Evolutionary conservation across 1,140 invertebrate species (phyloP).

Genomic region (Aphaenogaster floridana): DNA sequence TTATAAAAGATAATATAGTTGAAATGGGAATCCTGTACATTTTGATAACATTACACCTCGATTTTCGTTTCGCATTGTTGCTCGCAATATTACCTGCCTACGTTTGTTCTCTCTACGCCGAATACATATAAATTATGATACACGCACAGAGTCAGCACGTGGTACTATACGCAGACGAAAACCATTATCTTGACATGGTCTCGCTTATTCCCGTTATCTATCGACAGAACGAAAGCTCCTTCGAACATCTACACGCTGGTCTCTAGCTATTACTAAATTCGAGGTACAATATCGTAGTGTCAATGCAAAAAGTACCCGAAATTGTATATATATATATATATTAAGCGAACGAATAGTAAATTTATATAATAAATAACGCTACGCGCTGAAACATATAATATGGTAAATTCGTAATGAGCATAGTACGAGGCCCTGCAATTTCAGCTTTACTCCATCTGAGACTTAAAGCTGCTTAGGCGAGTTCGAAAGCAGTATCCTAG

Average conservation of each 20-base stretch:
- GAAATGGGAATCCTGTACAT: constrained; percentile 12
- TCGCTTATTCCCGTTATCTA: not conserved
- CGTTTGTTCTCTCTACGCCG: constrained; percentile 24
- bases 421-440: constrained; percentile 3
- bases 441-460: not conserved
- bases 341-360: constrained; percentile 36
- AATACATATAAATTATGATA: constrained; percentile 36
- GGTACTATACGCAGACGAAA: not conserved
- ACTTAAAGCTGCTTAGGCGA: constrained; percentile 16
- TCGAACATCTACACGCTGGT: constrained; percentile 35
- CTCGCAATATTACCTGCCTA: not conserved
- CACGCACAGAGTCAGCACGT: constrained; percentile 13
- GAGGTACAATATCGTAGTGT: constrained; percentile 25
- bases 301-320: constrained; percentile 13
- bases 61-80: constrained; percentile 23
- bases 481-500: constrained; percentile 10
- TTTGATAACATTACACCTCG: constrained; percentile 15
- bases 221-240: constrained; percentile 38
- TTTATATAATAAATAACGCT: constrained; percentile 39
- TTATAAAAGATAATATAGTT: constrained; percentile 11
- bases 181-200: not conserved
- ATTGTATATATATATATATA: constrained; percentile 7
- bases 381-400: constrained; percentile 34
- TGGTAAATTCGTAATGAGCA: constrained; percentile 35
- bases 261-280: constrained; percentile 40